phyloP scores from a whole-genome alignment of 2,888 invertebrate species.

The Creontiades dilutus region DNA sequence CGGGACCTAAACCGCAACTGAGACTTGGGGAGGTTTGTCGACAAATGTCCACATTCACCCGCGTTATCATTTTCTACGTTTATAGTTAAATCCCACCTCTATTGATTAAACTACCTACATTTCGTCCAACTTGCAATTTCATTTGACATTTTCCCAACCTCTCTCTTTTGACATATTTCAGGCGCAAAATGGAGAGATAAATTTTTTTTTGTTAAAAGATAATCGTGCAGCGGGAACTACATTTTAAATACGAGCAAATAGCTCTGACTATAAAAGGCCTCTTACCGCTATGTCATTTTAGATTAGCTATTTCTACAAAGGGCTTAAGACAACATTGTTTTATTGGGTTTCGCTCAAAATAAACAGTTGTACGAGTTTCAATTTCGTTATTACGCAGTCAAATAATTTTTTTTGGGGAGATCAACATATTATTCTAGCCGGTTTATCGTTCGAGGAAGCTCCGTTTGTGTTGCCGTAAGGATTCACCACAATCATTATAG shows the following conservation, averaged over 20 bases:
- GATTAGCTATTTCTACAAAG: not conserved
- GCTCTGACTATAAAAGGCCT: not conserved
- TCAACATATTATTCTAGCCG: too few species aligned
- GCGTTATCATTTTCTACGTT: slow-evolving; percentile 12
- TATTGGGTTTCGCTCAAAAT: not conserved
- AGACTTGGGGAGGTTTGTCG: not conserved
- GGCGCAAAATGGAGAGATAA: not conserved
- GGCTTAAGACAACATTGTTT: slow-evolving; percentile 1
- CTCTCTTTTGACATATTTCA: not conserved
- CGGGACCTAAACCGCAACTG: not conserved
- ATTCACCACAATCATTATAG: too few species aligned
- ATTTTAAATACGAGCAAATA: not conserved
- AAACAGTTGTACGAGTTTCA: too few species aligned
- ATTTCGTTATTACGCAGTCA: too few species aligned
- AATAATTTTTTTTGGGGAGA: too few species aligned
- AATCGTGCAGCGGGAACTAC: not conserved
- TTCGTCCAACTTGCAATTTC: not conserved
- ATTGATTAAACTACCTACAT: not conserved
- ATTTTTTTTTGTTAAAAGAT: not conserved
- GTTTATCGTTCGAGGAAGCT: too few species aligned
- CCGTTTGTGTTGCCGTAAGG: too few species aligned
- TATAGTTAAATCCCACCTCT: slow-evolving; percentile 22
- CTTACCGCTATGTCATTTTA: slow-evolving; percentile 3
- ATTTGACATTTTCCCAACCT: not conserved
- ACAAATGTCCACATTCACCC: not conserved